Evolutionary conservation across 2,113 vertebrate genomes (phyloP).

Genomic region (Oriolus oriolus): DNA sequence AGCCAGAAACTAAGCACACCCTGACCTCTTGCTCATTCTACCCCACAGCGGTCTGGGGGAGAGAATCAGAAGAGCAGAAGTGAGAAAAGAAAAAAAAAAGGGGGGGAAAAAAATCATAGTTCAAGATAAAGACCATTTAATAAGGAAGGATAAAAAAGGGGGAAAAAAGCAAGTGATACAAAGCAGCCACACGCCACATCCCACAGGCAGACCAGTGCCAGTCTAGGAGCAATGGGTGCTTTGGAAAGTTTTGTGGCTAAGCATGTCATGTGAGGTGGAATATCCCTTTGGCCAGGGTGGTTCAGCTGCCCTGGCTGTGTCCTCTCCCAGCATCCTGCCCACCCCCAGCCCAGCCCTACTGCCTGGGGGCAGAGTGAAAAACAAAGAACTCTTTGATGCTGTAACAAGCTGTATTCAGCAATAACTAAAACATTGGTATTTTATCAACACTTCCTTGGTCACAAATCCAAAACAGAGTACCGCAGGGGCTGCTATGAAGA

Average conservation of each 20-base stretch:
- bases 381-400: background rate
- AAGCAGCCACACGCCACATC: background rate
- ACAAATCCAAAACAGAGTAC: background rate
- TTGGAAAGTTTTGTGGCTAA: background rate
- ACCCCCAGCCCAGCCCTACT: background rate
- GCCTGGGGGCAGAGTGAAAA: background rate
- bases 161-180: fast-evolving
- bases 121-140: background rate
- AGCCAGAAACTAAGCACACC: background rate
- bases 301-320: background rate
- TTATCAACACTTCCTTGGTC: background rate
- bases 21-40: background rate
- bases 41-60: background rate
- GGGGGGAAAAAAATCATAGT: background rate
- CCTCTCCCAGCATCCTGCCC: background rate
- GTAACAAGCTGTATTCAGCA: background rate
- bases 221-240: background rate
- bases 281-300: background rate
- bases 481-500: background rate
- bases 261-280: background rate
- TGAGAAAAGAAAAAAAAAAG: fast-evolving
- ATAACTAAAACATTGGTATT: background rate
- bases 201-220: background rate
- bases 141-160: background rate
- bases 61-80: background rate